Base-by-base conservation (phyloP, 2,888 invertebrate species). In the Tachina lurida region DNA sequence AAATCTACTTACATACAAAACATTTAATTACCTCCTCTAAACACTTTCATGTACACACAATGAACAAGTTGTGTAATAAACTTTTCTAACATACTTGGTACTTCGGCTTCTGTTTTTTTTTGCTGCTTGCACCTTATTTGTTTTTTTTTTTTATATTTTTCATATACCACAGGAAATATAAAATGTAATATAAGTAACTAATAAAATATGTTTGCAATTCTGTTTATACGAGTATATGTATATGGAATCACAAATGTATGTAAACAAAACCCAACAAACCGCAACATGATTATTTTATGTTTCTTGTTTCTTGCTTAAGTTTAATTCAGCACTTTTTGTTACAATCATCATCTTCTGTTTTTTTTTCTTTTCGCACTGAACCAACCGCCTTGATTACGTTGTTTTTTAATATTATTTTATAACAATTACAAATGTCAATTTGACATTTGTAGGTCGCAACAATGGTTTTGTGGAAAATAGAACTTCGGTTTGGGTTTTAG, bases 261-360 rank as follows among this genome's bases (percentile, higher is more conserved):
- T 49, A 67, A 80, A 60, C 60, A 74, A 77, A 85, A 77, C 54
- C 73, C 68, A 85, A 77, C 84, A 81, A 81, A 85, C 84, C 84
- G 84, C 84, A 85, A 85, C 81, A 85, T 81, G 68, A 81, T 74
- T 68, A 73, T 58, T 62, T 74, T 74, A 81, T 81, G 74, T 74
- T 60, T 60, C 22, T 81, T 74, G 74, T 74, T 58, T 47, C 10
- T 22, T 22, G n/a, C 54, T 39, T 22, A 52, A 73, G 19, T 65
- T 52, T 19, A 71, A 71, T 58, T 47, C 49, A 58, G 8, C 54
- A 56, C 45, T 71, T 79, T 56, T 45, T 79, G 13, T 63, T 63
- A 17, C 39, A 62, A 62, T 52, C 62, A 41, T 62, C 49, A 31
- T 31, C 31, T 31, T 31, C 31, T 0, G 31, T 31, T 71, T 56